A percentile compares a stretch with the other conserved stretches of the same genome.
phyloP scores from a whole-genome alignment of 2,113 vertebrate species.

The Forbesichthys papilliferus region DNA sequence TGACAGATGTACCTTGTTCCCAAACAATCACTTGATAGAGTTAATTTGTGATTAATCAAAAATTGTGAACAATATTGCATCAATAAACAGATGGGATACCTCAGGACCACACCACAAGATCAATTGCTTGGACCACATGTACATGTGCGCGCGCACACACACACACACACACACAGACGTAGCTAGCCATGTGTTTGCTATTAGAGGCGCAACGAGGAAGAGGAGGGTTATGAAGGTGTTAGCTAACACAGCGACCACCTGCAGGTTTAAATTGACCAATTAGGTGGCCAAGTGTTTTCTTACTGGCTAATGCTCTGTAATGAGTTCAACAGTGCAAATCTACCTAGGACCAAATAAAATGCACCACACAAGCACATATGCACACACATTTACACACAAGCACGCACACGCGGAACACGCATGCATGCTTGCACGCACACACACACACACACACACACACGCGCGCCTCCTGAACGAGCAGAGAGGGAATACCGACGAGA shows the following conservation, averaged over 20 bases:
- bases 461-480: background rate
- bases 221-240: slow-evolving; percentile 44
- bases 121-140: background rate
- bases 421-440: no score
- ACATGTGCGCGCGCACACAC: background rate
- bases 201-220: slow-evolving; percentile 26
- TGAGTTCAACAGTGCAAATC: slow-evolving; percentile 68
- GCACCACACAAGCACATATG: no score
- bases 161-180: no score
- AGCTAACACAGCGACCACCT: slow-evolving; percentile 60
- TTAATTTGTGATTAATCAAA: no score
- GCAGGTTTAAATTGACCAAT: slow-evolving; percentile 68
- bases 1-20: no score
- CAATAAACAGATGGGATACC: slow-evolving; percentile 34
- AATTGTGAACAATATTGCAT: background rate
- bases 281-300: slow-evolving; percentile 66
- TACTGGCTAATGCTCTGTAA: slow-evolving; percentile 68
- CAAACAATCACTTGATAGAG: no score
- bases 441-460: no score
- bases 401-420: no score
- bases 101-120: slow-evolving; percentile 36
- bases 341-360: slow-evolving; percentile 48
- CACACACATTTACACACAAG: no score
- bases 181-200: slow-evolving; percentile 36
- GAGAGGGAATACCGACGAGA: slow-evolving; percentile 18